Conservation (phyloP, 2,888 invertebrate genomes). For the Barypeithes pellucidus region DNA sequence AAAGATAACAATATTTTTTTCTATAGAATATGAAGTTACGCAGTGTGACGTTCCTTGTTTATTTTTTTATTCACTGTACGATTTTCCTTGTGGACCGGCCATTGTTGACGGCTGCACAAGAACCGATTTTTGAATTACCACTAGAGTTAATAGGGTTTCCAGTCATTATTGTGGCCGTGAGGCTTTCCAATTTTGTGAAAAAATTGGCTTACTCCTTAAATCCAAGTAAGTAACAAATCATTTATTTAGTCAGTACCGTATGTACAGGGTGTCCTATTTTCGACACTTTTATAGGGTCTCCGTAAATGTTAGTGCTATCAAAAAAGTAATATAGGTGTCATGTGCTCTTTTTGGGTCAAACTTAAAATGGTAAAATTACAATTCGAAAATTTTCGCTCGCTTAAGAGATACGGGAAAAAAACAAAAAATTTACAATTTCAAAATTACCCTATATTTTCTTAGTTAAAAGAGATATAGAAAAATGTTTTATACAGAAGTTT, state of each 20-base stretch:
- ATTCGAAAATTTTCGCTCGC: no score
- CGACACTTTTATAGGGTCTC: no score
- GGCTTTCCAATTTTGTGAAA: conserved; percentile 86
- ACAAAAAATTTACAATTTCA: no score
- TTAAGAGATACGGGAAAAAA: no score
- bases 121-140: conserved; percentile 81
- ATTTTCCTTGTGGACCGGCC: conserved; percentile 54
- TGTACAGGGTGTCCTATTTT: no score
- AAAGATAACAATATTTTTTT: conserved; percentile 22
- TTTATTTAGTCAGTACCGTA: not conserved
- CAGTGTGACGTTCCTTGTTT: conserved; percentile 48
- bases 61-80: conserved; percentile 43
- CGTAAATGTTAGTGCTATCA: no score
- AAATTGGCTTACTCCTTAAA: conserved; percentile 86
- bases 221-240: conserved; percentile 78
- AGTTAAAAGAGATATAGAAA: no score
- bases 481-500: no score
- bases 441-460: no score
- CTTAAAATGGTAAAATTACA: no score
- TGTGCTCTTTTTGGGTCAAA: no score
- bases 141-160: conserved; percentile 91
- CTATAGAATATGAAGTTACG: conserved; percentile 59
- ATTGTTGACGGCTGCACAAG: conserved; percentile 60
- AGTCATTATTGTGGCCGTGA: conserved; percentile 84
- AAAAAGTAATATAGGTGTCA: no score